Evolutionary conservation across 2,888 invertebrate species (phyloP).

Genomic region (Agriopis aurantiaria): DNA sequence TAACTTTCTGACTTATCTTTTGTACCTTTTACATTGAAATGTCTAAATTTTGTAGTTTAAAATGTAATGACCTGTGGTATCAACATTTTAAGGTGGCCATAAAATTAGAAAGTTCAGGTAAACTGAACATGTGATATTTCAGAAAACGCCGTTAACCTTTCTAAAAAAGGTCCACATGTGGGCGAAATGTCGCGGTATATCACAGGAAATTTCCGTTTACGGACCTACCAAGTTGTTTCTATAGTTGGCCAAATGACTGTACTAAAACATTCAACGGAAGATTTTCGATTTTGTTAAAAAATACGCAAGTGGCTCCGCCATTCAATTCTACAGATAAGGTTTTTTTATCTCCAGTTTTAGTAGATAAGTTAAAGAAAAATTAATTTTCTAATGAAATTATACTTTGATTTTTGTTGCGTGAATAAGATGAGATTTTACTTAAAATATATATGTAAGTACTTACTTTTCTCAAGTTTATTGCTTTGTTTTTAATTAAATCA

Average conservation of each 20-base stretch:
- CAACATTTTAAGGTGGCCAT: neutral
- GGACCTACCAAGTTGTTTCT: neutral
- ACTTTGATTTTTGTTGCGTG: no score
- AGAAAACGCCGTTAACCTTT: conserved; percentile 49
- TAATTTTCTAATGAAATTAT: no score
- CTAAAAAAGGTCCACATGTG: conserved; percentile 52
- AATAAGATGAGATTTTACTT: no score
- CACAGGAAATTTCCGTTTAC: neutral
- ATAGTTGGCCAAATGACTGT: neutral
- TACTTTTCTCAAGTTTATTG: no score
- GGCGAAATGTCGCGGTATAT: conserved; percentile 56
- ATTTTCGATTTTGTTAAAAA: neutral
- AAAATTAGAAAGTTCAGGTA: conserved; percentile 29
- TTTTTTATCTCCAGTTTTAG: no score
- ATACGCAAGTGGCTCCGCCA: neutral
- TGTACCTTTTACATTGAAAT: no score
- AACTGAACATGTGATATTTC: conserved; percentile 36
- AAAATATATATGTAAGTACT: no score
- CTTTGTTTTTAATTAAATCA: no score
- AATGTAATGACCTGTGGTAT: neutral
- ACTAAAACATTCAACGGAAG: neutral
- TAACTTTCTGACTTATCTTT: no score
- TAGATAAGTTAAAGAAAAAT: no score
- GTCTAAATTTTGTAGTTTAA: neutral
- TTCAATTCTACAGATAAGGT: neutral